These are phyloP conservation scores for Psilopsiagon aymara DNA, from an alignment of 2,113 vertebrate species.

Conservation along the genomic window DNA sequence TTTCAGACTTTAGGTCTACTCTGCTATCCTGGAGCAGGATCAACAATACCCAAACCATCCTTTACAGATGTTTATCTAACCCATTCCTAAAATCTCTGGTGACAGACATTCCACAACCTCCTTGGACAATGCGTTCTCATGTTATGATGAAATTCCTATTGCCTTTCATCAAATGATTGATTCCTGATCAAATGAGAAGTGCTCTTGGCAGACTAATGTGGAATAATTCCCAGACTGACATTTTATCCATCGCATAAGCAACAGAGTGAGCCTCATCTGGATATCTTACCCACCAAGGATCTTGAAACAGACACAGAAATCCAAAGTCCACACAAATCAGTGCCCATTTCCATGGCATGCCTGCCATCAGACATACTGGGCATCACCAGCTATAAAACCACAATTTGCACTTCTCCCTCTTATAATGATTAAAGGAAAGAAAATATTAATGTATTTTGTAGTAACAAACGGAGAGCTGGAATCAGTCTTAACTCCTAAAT, in stretches of 20 bases:
- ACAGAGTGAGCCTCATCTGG: background rate
- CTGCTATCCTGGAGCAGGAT: background rate
- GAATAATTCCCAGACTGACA: background rate
- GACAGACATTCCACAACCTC: background rate
- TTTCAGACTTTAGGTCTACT: background rate
- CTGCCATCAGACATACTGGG: background rate
- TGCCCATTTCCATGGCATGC: accelerated
- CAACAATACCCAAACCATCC: background rate
- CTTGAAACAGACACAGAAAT: background rate
- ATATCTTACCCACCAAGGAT: background rate
- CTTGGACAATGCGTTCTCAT: accelerated
- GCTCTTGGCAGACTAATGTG: background rate
- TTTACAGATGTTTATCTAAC: background rate
- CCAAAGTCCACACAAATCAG: background rate
- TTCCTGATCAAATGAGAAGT: background rate
- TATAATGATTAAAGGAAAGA: background rate
- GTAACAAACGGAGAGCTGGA: background rate
- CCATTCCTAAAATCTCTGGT: background rate
- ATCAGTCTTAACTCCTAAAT: background rate
- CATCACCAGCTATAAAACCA: background rate
- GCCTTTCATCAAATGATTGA: background rate
- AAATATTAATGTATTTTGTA: background rate
- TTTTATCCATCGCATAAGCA: background rate
- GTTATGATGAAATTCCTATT: background rate
- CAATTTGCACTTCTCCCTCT: background rate